Percentiles rank a stretch among this genome's conserved stretches.
These are phyloP conservation scores for Luffia ferchaultella DNA, from an alignment of 2,888 invertebrate species.

Conservation along the genomic window DNA sequence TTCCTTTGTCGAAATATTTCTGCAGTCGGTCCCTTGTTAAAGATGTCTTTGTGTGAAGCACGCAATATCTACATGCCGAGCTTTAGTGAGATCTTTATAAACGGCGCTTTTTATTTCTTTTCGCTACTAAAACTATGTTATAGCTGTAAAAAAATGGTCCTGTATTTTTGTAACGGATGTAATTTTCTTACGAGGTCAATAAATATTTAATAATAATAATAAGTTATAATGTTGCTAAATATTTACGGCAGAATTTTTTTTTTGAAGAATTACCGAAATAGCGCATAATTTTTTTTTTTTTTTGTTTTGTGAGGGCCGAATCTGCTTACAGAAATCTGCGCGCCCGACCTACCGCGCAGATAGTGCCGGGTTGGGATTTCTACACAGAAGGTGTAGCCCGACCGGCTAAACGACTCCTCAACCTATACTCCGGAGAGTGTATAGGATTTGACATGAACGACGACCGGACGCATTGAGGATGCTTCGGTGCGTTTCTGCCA, in stretches of 20 bases:
- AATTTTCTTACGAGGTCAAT: neutral
- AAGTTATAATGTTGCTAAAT: neutral
- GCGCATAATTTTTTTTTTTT: neutral
- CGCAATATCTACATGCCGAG: neutral
- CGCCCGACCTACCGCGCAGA: no score
- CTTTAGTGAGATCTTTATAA: neutral
- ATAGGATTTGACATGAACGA: no score
- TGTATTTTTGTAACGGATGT: neutral
- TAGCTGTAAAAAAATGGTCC: neutral
- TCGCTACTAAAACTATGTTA: no score
- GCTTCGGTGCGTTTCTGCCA: no score
- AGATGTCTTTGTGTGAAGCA: neutral
- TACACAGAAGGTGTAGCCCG: no score
- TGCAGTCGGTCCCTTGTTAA: neutral
- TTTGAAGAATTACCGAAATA: neutral
- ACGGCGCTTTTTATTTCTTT: neutral
- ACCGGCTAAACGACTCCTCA: no score
- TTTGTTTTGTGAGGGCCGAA: no score
- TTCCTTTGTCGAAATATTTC: neutral
- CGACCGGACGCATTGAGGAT: no score
- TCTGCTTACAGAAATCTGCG: no score
- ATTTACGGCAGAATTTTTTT: neutral
- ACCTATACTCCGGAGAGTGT: no score
- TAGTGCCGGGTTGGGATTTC: no score
- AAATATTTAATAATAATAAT: neutral